Evolutionary conservation across 2,888 invertebrate genomes (phyloP).

Genomic region (Apodemia hepburni): DNA sequence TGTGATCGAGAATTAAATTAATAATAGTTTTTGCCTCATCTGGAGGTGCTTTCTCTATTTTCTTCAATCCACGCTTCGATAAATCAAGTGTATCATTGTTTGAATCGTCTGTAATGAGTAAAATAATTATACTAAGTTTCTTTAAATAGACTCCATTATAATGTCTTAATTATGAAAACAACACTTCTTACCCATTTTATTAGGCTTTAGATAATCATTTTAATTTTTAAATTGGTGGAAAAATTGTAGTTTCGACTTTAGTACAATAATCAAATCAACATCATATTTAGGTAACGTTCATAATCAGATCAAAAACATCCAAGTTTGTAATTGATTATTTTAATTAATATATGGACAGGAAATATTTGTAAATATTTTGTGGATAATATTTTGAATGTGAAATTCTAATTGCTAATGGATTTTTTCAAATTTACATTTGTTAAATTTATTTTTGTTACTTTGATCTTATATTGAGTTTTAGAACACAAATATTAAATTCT

Average conservation of each 20-base stretch:
- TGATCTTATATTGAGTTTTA: too few relatives aligned
- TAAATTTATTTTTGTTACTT: too few relatives aligned
- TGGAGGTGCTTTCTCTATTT: constrained; percentile 86
- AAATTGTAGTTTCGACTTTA: constrained; percentile 37
- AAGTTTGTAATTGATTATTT: too few relatives aligned
- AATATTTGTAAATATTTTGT: too few relatives aligned
- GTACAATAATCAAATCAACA: too few relatives aligned
- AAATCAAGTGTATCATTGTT: constrained; percentile 84
- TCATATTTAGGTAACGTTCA: too few relatives aligned
- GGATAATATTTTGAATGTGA: too few relatives aligned
- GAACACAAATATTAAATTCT: too few relatives aligned
- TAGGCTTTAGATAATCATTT: constrained; percentile 43
- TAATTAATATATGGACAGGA: too few relatives aligned
- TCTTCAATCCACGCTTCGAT: constrained; percentile 89
- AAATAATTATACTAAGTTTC: background rate
- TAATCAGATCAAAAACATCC: too few relatives aligned
- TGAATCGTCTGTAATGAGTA: constrained; percentile 29
- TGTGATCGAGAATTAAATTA: constrained; percentile 90
- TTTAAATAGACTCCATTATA: background rate
- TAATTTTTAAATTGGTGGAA: constrained; percentile 41
- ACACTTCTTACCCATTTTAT: constrained; percentile 59
- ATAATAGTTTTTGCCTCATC: constrained; percentile 84
- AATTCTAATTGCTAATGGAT: too few relatives aligned
- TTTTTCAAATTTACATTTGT: too few relatives aligned
- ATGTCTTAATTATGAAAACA: constrained; percentile 3